Conservation (phyloP, 2,888 invertebrate genomes). For the Caenorhabditis doughertyi region DNA sequence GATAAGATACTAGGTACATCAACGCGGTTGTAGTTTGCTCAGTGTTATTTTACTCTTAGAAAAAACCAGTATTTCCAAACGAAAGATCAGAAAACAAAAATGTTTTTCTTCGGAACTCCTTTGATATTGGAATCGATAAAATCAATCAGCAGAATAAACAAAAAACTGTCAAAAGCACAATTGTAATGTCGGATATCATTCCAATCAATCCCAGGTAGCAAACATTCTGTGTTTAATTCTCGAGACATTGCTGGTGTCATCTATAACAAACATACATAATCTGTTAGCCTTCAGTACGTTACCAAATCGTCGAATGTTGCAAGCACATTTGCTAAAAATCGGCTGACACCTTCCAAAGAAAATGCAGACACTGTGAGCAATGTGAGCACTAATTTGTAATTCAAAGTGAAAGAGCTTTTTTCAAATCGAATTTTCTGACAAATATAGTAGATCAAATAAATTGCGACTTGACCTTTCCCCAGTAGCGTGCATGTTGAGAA, state of each 20-base stretch:
- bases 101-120: slow-evolving; percentile 25
- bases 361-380: not conserved
- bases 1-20: no score
- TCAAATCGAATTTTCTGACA: slow-evolving; percentile 41
- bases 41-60: no score
- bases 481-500: not conserved
- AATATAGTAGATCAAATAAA: slow-evolving; percentile 23
- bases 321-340: not conserved
- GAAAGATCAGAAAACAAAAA: slow-evolving; percentile 28
- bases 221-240: slow-evolving; percentile 13
- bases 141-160: slow-evolving; percentile 29
- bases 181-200: slow-evolving; percentile 35
- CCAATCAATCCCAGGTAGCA: slow-evolving; percentile 41
- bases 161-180: slow-evolving; percentile 17
- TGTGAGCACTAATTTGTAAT: not conserved
- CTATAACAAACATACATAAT: not conserved
- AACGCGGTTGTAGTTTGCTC: no score
- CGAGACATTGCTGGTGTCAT: slow-evolving; percentile 26
- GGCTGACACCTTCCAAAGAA: slow-evolving; percentile 1
- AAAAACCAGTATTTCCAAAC: not conserved
- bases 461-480: slow-evolving; percentile 3
- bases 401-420: not conserved
- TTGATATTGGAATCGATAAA: slow-evolving; percentile 29
- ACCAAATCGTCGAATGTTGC: slow-evolving; percentile 9
- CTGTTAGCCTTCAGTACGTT: no score